These are phyloP conservation scores for Galago senegalensis DNA, from an alignment of 2,797 vertebrate genomes.

Conservation along the genomic window DNA sequence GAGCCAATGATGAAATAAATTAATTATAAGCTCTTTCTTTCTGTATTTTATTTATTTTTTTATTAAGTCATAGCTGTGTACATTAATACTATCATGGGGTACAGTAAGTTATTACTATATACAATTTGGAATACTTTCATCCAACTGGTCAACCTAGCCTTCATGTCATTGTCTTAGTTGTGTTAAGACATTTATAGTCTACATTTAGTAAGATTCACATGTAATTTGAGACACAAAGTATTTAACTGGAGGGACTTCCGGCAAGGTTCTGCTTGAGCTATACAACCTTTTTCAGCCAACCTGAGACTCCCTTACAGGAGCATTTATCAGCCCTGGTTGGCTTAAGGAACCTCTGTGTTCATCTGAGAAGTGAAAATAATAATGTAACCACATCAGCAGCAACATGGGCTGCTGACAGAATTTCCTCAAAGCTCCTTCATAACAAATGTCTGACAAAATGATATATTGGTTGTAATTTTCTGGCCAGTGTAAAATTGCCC, in stretches of 20 bases:
- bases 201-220: too few species aligned
- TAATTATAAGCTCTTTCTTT: neutral
- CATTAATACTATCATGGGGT: too few species aligned
- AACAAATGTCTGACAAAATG: constrained; percentile 25
- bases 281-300: neutral
- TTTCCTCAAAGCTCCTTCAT: constrained; percentile 14
- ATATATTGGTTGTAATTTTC: neutral
- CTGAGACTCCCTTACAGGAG: neutral
- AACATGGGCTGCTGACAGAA: neutral
- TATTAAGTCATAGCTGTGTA: too few species aligned
- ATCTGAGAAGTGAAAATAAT: neutral
- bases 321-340: neutral
- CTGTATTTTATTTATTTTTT: too few species aligned
- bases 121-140: too few species aligned
- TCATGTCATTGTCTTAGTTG: too few species aligned
- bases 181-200: too few species aligned
- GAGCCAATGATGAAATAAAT: neutral
- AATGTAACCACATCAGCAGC: neutral
- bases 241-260: neutral
- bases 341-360: neutral
- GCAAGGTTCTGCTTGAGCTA: neutral
- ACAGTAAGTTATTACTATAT: too few species aligned
- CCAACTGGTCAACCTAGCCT: too few species aligned
- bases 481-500: neutral
- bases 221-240: neutral